Conservation (phyloP, 1,140 invertebrate genomes). For the Anagrus nilaparvatae region DNA sequence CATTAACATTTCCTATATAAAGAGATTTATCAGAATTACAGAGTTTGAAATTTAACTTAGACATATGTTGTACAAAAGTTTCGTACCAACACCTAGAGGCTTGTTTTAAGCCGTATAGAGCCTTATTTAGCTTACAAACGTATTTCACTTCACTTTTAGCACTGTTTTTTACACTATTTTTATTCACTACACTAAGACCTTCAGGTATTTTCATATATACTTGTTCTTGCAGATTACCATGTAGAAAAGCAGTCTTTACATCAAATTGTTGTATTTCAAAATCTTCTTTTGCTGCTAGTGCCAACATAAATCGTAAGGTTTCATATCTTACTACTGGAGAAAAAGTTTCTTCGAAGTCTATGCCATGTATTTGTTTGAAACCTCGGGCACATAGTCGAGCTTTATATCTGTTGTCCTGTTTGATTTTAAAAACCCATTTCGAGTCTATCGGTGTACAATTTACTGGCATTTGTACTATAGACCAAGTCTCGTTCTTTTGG, state of each 20-base stretch:
- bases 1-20: conserved; percentile 10
- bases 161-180: too few species aligned
- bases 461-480: not conserved
- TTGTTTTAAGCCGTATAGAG: conserved; percentile 27
- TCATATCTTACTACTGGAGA: conserved; percentile 14
- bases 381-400: conserved; percentile 21
- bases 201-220: conserved; percentile 33
- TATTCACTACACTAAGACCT: conserved; percentile 9
- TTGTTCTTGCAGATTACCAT: conserved; percentile 28
- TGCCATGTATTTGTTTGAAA: conserved; percentile 19
- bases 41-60: conserved; percentile 14
- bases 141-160: conserved; percentile 10
- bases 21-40: conserved; percentile 14
- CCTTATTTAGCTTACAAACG: conserved; percentile 24
- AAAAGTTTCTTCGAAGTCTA: conserved; percentile 24
- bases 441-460: not conserved
- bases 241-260: conserved; percentile 20
- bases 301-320: conserved; percentile 18
- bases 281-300: conserved; percentile 19
- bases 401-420: conserved; percentile 6
- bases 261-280: conserved; percentile 16
- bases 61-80: conserved; percentile 18
- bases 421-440: conserved; percentile 3
- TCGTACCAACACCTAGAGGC: conserved; percentile 20
- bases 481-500: conserved; percentile 1